Base-by-base conservation (phyloP, 2,888 invertebrate species). In the Tenthredo mesomela region DNA sequence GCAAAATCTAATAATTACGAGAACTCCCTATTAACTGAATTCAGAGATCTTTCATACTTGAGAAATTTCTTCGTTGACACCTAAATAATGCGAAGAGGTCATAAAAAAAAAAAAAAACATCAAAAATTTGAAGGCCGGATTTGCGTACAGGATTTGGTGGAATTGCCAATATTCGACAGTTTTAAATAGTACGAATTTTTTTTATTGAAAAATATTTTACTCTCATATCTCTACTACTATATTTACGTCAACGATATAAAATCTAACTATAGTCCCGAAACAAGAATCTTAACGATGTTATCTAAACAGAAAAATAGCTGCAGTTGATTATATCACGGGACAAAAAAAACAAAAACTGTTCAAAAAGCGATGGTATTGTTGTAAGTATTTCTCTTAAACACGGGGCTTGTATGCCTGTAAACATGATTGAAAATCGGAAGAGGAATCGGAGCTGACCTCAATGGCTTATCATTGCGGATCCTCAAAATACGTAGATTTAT, bases 401-500 rank as follows among this genome's bases (percentile, higher is more conserved):
- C 67, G 73, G 78, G 87, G 89, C 90, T 18, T 88, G 87, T 1
- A 93, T 94, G 80, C 89, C 88, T 58, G 73, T 84, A 84, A 21
- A 33, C 15, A 83, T 33, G 6, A 15, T 50, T 67, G 84, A 78
- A 85, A 84, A 83, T 80, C 10, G 80, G 77, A 43, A 77, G 18
- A 9, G 87, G 37, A 7, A 37, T 37, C 7, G 37, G 65, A 77
- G 84, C 83, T n/a, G 85, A 29, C 37, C 21, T 84, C 40, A 7
- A 2, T 54, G 54, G 54, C n/a, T 70, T 83, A 1, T 89, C 88
- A 0, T 89, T 88, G 2, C 89, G 88, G 89, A 96, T 93, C 80
- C 97, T 95, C 82, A 97, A 89, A n/a, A 97, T 94, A 84, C 97
- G 95, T 82, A 97, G 94, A 91, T 97, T 97, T 54, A 95, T 94